Evolutionary conservation across 2,888 invertebrate genomes (phyloP).

Genomic region (Tenthredo scrophulariae): DNA sequence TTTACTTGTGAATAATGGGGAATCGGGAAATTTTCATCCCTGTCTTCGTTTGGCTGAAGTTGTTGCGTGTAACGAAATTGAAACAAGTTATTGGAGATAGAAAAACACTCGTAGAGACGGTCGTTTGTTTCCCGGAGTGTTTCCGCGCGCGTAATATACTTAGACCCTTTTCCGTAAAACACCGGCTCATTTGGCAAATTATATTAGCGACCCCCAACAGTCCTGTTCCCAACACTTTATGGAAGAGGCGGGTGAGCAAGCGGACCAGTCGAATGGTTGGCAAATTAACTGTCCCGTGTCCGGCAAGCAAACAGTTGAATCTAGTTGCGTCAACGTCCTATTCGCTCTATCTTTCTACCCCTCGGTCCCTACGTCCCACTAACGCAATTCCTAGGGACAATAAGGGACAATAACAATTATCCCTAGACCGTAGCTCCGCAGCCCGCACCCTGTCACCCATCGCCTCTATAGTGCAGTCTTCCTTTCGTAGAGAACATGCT

Average conservation of each 20-base stretch:
- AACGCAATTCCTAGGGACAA: slow-evolving; percentile 53
- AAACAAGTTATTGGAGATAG: slow-evolving; percentile 38
- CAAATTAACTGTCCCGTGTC: slow-evolving; percentile 52
- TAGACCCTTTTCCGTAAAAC: slow-evolving; percentile 46
- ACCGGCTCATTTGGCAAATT: slow-evolving; percentile 49
- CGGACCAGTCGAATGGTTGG: slow-evolving; percentile 46
- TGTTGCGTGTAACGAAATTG: not conserved
- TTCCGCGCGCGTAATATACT: slow-evolving; percentile 36
- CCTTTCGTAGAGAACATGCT: not conserved
- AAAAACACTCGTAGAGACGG: slow-evolving; percentile 43
- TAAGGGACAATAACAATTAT: slow-evolving; percentile 52
- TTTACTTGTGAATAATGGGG: not conserved
- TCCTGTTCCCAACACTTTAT: slow-evolving; percentile 51
- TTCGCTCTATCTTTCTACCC: slow-evolving; percentile 51
- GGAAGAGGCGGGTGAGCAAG: slow-evolving; percentile 31
- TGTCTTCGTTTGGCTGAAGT: not conserved
- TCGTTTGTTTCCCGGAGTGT: slow-evolving; percentile 34
- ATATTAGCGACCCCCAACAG: slow-evolving; percentile 52
- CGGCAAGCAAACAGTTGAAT: slow-evolving; percentile 51
- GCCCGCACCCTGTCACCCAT: slow-evolving; percentile 23
- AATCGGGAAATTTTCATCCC: not conserved
- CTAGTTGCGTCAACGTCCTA: slow-evolving; percentile 52
- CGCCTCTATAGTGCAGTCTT: not conserved
- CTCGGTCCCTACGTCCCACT: slow-evolving; percentile 37
- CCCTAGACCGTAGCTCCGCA: slow-evolving; percentile 41